Conservation (phyloP, 2,797 vertebrate species). For the Ptychobarbus kaznakovi region DNA sequence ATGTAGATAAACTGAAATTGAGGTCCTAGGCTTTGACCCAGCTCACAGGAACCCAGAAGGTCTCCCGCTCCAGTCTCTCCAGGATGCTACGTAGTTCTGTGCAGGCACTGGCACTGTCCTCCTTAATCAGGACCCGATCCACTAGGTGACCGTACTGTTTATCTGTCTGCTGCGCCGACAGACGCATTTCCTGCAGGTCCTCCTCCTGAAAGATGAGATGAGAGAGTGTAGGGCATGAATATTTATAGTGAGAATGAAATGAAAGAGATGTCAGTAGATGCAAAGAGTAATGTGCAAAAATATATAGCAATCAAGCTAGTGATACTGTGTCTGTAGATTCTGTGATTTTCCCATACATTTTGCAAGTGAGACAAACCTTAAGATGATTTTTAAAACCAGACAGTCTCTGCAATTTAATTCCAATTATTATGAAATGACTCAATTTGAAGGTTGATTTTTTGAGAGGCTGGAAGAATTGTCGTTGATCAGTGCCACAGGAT, state of each 20-base stretch:
- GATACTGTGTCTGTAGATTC: background rate
- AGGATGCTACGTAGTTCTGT: conserved; percentile 83
- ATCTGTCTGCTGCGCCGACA: conserved; percentile 90
- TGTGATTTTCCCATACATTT: background rate
- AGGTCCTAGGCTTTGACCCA: conserved; percentile 87
- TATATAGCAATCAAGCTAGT: background rate
- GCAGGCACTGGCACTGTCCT: conserved; percentile 87
- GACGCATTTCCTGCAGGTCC: conserved; percentile 89
- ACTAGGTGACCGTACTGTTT: conserved; percentile 92
- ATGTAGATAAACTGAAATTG: conserved; percentile 27
- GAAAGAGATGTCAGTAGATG: conserved; percentile 13
- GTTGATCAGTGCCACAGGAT: background rate
- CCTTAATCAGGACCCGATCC: conserved; percentile 88
- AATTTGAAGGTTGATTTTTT: conserved; percentile 14
- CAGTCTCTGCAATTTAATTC: background rate
- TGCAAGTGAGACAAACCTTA: background rate
- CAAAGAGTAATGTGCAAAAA: background rate
- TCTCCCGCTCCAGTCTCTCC: conserved; percentile 87
- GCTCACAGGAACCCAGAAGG: conserved; percentile 88
- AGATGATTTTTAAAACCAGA: conserved; percentile 11
- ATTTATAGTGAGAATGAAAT: background rate
- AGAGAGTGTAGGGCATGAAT: background rate
- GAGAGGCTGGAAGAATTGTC: conserved; percentile 1
- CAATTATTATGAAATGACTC: conserved; percentile 7
- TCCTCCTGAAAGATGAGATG: conserved; percentile 81